These are phyloP conservation scores for Apoda limacodes DNA, from an alignment of 2,888 invertebrate genomes.

Conservation along the genomic window DNA sequence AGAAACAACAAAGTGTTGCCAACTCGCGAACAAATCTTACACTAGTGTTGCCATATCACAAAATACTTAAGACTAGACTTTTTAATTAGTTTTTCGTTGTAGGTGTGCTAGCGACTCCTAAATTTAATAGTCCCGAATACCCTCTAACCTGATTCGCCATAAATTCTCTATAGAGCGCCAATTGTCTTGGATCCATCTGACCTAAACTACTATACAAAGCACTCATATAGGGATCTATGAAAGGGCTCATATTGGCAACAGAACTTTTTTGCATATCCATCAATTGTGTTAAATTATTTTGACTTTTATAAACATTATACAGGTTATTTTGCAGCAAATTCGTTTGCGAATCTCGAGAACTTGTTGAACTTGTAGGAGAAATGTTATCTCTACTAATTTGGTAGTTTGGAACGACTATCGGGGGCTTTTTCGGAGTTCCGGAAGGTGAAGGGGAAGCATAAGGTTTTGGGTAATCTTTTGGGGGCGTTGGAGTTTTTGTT, in stretches of 20 bases:
- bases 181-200: slow-evolving; percentile 49
- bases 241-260: slow-evolving; percentile 30
- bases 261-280: slow-evolving; percentile 32
- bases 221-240: slow-evolving; percentile 52
- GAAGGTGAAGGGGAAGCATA: slow-evolving; percentile 24
- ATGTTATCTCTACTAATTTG: slow-evolving; percentile 40
- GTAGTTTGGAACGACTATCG: slow-evolving; percentile 46
- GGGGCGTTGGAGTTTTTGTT: slow-evolving; percentile 53
- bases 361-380: slow-evolving; percentile 37
- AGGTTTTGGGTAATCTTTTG: slow-evolving; percentile 35
- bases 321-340: slow-evolving; percentile 21
- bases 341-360: slow-evolving; percentile 27
- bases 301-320: slow-evolving; percentile 22
- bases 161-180: slow-evolving; percentile 54
- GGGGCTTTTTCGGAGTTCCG: slow-evolving; percentile 25
- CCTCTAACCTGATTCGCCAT: slow-evolving; percentile 47
- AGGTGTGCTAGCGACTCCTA: slow-evolving; percentile 40
- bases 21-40: too few species aligned
- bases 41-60: slow-evolving; percentile 17
- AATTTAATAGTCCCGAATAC: slow-evolving; percentile 41
- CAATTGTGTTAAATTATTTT: slow-evolving; percentile 25
- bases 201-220: slow-evolving; percentile 51
- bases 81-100: slow-evolving; percentile 50
- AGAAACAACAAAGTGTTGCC: too few species aligned
- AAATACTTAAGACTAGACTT: slow-evolving; percentile 24